Evolutionary conservation across 2,888 invertebrate genomes (phyloP).

Genomic region (Melinaea menophilus): DNA sequence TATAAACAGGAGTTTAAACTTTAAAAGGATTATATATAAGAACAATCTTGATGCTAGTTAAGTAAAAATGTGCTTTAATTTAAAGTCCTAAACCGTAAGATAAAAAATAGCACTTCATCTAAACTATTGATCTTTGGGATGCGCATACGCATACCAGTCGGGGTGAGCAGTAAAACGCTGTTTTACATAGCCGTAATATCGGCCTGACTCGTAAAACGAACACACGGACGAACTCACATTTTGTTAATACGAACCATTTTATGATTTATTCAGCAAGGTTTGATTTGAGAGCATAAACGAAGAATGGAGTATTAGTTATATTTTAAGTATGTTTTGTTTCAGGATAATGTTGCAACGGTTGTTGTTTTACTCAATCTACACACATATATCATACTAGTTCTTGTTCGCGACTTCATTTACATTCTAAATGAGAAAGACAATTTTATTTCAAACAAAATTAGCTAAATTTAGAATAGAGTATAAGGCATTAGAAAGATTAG

Average conservation of each 20-base stretch:
- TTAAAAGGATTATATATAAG: no score
- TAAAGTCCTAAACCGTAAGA: neutral
- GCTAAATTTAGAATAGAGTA: no score
- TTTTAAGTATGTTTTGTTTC: constrained; percentile 1
- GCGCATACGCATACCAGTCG: constrained; percentile 42
- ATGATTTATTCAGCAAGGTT: constrained; percentile 18
- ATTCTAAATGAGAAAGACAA: no score
- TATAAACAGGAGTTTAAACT: no score
- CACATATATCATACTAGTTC: no score
- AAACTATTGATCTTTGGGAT: constrained; percentile 27
- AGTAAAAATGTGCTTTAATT: neutral
- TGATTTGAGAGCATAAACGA: neutral
- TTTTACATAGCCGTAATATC: constrained; percentile 63
- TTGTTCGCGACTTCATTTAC: no score
- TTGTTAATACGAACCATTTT: constrained; percentile 28
- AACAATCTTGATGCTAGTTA: no score
- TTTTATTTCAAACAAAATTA: no score
- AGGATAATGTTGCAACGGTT: neutral
- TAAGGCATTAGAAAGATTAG: no score
- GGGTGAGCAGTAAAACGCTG: constrained; percentile 56
- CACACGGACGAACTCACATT: constrained; percentile 41
- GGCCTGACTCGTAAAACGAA: constrained; percentile 52
- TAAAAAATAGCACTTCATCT: constrained; percentile 16
- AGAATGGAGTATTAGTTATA: neutral
- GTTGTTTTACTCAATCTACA: no score